Base-by-base conservation (phyloP, 2,113 vertebrate species). In the Tichodroma muraria region DNA sequence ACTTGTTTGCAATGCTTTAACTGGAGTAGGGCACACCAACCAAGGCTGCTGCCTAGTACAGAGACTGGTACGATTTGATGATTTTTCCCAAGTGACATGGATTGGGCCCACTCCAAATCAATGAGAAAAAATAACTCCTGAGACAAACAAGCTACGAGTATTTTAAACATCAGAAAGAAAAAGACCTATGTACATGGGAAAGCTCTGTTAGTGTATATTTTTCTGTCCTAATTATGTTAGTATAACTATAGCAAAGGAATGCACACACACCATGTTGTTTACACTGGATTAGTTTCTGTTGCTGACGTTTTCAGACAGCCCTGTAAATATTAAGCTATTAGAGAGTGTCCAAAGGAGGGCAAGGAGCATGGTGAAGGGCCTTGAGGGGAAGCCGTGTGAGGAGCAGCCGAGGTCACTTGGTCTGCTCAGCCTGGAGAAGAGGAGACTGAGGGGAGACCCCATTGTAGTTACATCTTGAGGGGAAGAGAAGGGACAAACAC, bases 141-240 rank as follows among this genome's bases (percentile, higher is more conserved):
- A 87, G 59, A 87, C 50, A 85, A 95, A 90, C 61, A 88, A 84
- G 69, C 14, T 47, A 33, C 0, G 2, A 75, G 38, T 45, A 71
- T 71, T 92, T 90, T 64, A 78, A 95, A 90, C 56, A 93, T 24
- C n/a, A 79, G 65, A 42, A 84, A 89, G 61, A n/a, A 92, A 90
- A 80, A 63, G 33, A 73, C 28, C 59, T 38, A 38, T 75, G 80
- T 64, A 76, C 2, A 6, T 59, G 71, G 84, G 87, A 92, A 91
- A 94, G 70, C 60, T 95, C 63, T 91, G 53, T 53, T 3, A 4
- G 59, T 76, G 78, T 69, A 50, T 50, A 11, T 65, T 89, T 80
- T 95, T 83, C 80, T 87, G 38, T 59, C 89, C 86, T 18, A 90
- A 90, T 59, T 71, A 83, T 70, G 72, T 85, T 87, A 71, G 78